Evolutionary conservation across 2,888 invertebrate species (phyloP), one percentile per base, ranked within the genome.

Genomic region (Teinopalpus imperialis): DNA sequence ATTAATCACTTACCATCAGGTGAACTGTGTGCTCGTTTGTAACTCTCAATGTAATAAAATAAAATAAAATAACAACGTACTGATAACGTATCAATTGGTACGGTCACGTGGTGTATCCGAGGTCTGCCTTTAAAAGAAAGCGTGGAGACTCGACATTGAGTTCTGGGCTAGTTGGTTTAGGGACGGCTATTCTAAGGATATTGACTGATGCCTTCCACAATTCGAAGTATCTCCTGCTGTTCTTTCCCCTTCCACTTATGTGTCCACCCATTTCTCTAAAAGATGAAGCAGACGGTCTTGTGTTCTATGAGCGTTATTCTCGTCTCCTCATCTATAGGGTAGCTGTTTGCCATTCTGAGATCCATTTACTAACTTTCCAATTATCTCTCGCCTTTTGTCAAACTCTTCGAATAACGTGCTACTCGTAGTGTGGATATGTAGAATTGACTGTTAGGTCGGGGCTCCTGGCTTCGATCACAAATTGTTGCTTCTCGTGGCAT

Each of bases 81-180:
- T n/a, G n/a, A n/a, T n/a, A n/a, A n/a, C n/a, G n/a, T n/a, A n/a
- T n/a, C n/a, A n/a, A n/a, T n/a, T n/a, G n/a, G n/a, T n/a, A n/a
- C n/a, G n/a, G n/a, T n/a, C n/a, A n/a, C n/a, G n/a, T n/a, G n/a
- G n/a, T n/a, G n/a, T n/a, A 30, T 86, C 83, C 10, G 89, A 83
- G 21, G 91, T 89, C 70, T 92, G 91, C 51, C 91, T 80, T 78
- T 94, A 93, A 74, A 94, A 95, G 82, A 95, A 95, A 43, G 93
- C 93, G 57, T 95, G 94, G 30, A 95, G 89, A 43, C 95, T 95
- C 57, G 93, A 94, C 89, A 95, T 94, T 4, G 95, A 94, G 59
- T 91, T 92, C 65, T 95, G 93, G 23, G 94, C 94, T 37, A 95
- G 81, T 50, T 92, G 92, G 57, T 94, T 93, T 12, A 92, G 91